These are phyloP conservation scores for Silurus lanzhouensis DNA, from an alignment of 2,797 vertebrate genomes.

Conservation along the genomic window DNA sequence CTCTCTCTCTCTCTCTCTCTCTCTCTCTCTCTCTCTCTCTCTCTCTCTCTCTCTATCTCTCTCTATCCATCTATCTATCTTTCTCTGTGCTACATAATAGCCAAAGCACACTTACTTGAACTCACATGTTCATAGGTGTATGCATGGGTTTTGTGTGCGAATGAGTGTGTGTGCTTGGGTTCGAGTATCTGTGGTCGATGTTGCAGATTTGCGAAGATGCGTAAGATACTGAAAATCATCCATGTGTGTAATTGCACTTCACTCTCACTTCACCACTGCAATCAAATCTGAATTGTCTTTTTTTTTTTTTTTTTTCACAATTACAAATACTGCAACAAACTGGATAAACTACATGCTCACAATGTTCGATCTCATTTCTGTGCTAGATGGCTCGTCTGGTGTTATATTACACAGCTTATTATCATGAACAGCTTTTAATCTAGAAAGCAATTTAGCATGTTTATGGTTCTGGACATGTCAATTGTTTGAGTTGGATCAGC, in stretches of 20 bases:
- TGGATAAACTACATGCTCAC: neutral
- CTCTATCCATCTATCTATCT: neutral
- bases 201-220: constrained; percentile 29
- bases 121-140: neutral
- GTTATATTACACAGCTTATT: neutral
- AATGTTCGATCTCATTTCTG: neutral
- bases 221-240: constrained; percentile 42
- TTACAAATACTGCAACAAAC: neutral
- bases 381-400: neutral
- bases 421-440: neutral
- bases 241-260: constrained; percentile 53
- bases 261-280: constrained; percentile 27
- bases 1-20: neutral
- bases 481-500: too few relatives aligned
- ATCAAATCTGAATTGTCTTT: neutral
- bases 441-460: neutral
- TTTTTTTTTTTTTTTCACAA: neutral
- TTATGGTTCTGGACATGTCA: neutral
- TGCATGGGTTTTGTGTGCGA: neutral
- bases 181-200: constrained; percentile 37
- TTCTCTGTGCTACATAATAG: too few relatives aligned
- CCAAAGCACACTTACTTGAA: constrained; percentile 20
- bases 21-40: neutral
- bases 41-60: neutral
- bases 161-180: constrained; percentile 1